These are phyloP conservation scores for Tridacna gigas DNA, from an alignment of 2,888 invertebrate genomes.

Conservation along the genomic window DNA sequence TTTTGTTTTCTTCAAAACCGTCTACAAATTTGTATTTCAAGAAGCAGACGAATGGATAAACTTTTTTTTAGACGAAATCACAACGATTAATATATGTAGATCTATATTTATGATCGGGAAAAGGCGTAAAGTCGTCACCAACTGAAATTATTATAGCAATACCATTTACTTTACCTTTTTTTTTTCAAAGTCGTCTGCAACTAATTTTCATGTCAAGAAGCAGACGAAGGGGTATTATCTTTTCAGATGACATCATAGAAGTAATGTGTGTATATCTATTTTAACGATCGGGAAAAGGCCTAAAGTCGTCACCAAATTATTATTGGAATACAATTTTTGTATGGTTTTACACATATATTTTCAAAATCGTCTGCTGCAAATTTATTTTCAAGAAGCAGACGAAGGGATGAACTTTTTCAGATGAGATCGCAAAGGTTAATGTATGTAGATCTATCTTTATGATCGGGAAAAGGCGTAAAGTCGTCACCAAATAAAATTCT, in stretches of 20 bases:
- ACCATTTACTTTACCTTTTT: too few relatives aligned
- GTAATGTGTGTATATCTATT: neutral
- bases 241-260: neutral
- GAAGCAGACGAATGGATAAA: neutral
- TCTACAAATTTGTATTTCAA: neutral
- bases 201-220: neutral
- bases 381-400: neutral
- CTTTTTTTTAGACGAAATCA: neutral
- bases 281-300: neutral
- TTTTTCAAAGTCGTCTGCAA: neutral
- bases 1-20: neutral
- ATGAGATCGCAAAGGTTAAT: neutral
- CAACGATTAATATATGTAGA: too few relatives aligned
- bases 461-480: neutral
- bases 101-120: too few relatives aligned
- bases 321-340: slow-evolving; percentile 9
- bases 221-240: too few relatives aligned
- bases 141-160: too few relatives aligned
- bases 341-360: neutral
- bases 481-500: neutral
- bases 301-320: neutral
- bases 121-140: too few relatives aligned
- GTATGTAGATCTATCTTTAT: slow-evolving; percentile 2
- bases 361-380: neutral
- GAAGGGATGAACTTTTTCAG: neutral